Conservation (phyloP, 2,797 vertebrate species). For the Phoeniculus purpureus region DNA sequence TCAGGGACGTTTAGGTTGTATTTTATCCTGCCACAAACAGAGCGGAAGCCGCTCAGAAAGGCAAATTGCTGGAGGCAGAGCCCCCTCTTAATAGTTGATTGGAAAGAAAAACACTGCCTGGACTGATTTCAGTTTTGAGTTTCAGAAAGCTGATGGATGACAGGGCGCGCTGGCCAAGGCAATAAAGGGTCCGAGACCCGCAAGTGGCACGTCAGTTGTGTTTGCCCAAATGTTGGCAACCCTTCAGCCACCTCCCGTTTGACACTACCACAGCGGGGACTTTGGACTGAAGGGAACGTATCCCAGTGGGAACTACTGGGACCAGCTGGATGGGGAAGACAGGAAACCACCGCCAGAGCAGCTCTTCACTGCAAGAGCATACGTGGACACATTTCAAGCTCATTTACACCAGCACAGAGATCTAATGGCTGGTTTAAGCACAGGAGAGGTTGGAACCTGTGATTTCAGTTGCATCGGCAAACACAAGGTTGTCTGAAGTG, state of each 20-base stretch:
- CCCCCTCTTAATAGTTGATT: constrained; percentile 48
- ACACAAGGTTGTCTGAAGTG: neutral
- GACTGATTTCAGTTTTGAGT: constrained; percentile 51
- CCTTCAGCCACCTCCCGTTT: neutral
- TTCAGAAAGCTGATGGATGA: constrained; percentile 41
- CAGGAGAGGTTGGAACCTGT: neutral
- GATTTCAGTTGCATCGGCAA: neutral
- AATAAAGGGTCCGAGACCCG: constrained; percentile 34
- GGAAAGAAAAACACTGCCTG: constrained; percentile 12
- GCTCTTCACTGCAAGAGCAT: neutral
- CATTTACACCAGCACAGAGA: neutral
- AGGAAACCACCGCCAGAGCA: neutral
- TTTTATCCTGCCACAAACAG: constrained; percentile 38
- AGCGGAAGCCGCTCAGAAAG: constrained; percentile 29
- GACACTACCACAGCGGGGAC: neutral
- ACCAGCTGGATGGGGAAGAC: neutral
- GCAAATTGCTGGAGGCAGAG: constrained; percentile 41
- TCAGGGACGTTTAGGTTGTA: constrained; percentile 13
- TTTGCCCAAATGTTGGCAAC: neutral
- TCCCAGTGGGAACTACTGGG: neutral
- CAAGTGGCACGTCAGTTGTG: constrained; percentile 4
- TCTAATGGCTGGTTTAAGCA: neutral
- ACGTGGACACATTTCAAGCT: neutral
- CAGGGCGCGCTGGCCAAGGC: constrained; percentile 37
- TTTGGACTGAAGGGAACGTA: neutral